Evolutionary conservation across 2,888 invertebrate genomes (phyloP).

Genomic region (Rhogogaster chlorosoma): DNA sequence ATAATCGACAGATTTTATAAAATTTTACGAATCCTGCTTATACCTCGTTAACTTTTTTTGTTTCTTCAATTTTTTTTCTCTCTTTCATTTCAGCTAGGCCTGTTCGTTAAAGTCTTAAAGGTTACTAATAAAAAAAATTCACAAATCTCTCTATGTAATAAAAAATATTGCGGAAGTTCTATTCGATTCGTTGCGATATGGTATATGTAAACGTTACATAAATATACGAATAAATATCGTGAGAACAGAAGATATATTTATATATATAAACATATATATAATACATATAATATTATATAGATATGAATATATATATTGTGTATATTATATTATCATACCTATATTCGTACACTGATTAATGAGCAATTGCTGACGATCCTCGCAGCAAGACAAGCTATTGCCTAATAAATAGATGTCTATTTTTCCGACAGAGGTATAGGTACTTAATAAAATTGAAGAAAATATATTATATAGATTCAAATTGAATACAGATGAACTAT

Average conservation of each 20-base stretch:
- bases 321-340: neutral
- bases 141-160: neutral
- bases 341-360: neutral
- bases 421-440: constrained; percentile 34
- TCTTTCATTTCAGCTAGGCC: neutral
- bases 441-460: constrained; percentile 1
- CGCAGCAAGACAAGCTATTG: constrained; percentile 6
- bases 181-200: constrained; percentile 1
- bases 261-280: constrained; percentile 24
- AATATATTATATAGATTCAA: neutral
- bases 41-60: neutral
- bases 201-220: constrained; percentile 2
- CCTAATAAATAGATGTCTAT: constrained; percentile 30
- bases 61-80: neutral
- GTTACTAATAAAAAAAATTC: neutral
- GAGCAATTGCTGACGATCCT: neutral
- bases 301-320: constrained; percentile 6
- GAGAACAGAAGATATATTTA: constrained; percentile 13
- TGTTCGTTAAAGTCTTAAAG: neutral
- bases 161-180: neutral
- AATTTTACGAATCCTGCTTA: neutral
- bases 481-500: neutral
- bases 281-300: constrained; percentile 12
- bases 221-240: neutral
- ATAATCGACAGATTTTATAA: neutral